These are phyloP conservation scores for Lamproptera curius DNA, from an alignment of 2,888 invertebrate species.

Conservation along the genomic window DNA sequence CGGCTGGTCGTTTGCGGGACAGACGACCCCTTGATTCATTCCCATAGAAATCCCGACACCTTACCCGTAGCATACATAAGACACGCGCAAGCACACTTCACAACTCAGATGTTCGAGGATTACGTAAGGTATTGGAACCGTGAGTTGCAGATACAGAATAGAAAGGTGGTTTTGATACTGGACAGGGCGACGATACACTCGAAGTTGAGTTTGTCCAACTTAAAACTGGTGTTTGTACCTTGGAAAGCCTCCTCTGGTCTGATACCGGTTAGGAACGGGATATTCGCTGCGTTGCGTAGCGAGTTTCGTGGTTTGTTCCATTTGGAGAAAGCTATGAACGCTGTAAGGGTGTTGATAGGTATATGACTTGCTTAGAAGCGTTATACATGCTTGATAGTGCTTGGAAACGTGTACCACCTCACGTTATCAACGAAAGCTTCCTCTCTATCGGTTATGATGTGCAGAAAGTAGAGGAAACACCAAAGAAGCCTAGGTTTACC, in stretches of 20 bases:
- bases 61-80: conserved; percentile 43
- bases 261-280: conserved; percentile 44
- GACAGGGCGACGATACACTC: conserved; percentile 46
- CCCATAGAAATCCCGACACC: conserved; percentile 36
- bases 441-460: conserved; percentile 40
- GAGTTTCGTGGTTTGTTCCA: conserved; percentile 39
- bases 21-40: conserved; percentile 40
- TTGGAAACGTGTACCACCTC: conserved; percentile 36
- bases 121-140: conserved; percentile 44
- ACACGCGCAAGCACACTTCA: conserved; percentile 42
- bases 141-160: conserved; percentile 33
- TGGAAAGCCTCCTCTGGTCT: conserved; percentile 43
- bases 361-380: conserved; percentile 43
- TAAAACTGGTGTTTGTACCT: conserved; percentile 44
- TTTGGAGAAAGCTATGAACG: conserved; percentile 40
- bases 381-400: conserved; percentile 41
- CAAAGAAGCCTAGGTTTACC: conserved; percentile 27
- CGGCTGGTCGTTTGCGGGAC: conserved; percentile 43
- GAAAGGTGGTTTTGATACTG: conserved; percentile 37
- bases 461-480: conserved; percentile 23
- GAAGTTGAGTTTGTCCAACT: conserved; percentile 40
- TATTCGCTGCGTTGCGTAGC: conserved; percentile 35
- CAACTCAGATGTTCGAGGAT: conserved; percentile 44
- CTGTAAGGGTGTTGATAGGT: conserved; percentile 36
- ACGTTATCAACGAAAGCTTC: conserved; percentile 37